Evolutionary conservation across 2,888 invertebrate genomes (phyloP).

Genomic region (Callosobruchus maculatus): DNA sequence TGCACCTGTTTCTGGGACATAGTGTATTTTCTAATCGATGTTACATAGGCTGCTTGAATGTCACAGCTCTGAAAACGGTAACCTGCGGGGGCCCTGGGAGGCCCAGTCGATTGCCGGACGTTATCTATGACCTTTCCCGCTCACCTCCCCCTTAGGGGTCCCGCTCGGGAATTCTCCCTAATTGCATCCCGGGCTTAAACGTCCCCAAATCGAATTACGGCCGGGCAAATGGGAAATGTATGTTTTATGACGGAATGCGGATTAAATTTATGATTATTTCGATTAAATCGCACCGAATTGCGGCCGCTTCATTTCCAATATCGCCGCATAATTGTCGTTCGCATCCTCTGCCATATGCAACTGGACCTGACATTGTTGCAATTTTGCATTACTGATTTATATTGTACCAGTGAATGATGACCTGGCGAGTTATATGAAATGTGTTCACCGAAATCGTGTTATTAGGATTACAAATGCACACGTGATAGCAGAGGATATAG

Average conservation of each 20-base stretch:
- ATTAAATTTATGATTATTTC: constrained; percentile 9
- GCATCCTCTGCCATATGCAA: background rate
- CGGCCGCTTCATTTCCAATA: background rate
- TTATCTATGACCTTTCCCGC: background rate
- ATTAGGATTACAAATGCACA: background rate
- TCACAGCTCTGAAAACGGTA: background rate
- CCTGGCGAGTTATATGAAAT: background rate
- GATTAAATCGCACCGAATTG: constrained; percentile 3
- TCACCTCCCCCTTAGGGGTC: background rate
- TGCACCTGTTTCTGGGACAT: too few relatives aligned
- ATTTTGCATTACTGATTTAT: background rate
- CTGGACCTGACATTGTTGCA: background rate
- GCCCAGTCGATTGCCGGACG: background rate
- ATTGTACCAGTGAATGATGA: background rate
- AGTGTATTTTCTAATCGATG: too few relatives aligned
- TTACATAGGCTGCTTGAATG: too few relatives aligned
- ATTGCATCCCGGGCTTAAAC: constrained; percentile 26
- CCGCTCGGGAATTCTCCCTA: constrained; percentile 10
- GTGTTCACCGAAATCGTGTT: background rate
- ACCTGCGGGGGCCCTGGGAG: background rate
- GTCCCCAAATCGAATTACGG: constrained; percentile 27
- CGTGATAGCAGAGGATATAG: too few relatives aligned
- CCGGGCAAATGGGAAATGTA: constrained; percentile 19
- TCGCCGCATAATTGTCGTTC: background rate
- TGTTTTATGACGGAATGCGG: constrained; percentile 12